Base-by-base conservation (phyloP, 2,888 invertebrate species). In the Zele albiditarsus region DNA sequence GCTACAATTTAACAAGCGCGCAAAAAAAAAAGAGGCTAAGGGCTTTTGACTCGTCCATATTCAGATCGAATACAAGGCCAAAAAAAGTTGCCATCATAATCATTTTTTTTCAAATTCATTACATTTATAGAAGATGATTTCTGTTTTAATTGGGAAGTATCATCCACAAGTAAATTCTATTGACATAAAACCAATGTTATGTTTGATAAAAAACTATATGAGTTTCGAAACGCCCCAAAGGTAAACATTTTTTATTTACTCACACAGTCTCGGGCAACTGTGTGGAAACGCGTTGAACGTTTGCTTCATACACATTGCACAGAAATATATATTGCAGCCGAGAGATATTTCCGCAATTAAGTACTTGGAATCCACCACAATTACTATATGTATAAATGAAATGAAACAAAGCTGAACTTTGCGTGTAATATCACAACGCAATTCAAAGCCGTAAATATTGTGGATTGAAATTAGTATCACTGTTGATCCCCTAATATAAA, bases 1-100 rank as follows among this genome's bases (percentile, higher is more conserved):
- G 76, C 71, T 53, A 71, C 77, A 57, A 57, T 76, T 77, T 77
- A 77, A 77, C 76, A 73, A 80, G 75, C 75, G 68, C 70, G 76
- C 77, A 74, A 76, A 77, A 53, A 46, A 46, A 46, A 53, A 78
- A 77, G 77, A 75, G 77, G 75, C 78, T 75, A 75, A 78, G 76
- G 75, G 78, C 74, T 75, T 60, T 46, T 74, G 53, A 42, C 53
- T 53, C 53, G 53, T 27, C 33, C n/a, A 46, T 23, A 70, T 16
- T 20, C 20, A 60, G 31, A 70, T 70, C 33, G 23, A 60, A 69
- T 60, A 60, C 60, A 33, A 70, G 38, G 70, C 33, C 33, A 10
- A 74, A 23, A 63, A 62, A 25, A 33, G 38, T 57, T 33, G 53
- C 0, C 20, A 23, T 3, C 46, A n/a, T 5, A n/a, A n/a, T n/a